Conservation (phyloP, 2,888 invertebrate genomes). For the Abscondita cerata region DNA sequence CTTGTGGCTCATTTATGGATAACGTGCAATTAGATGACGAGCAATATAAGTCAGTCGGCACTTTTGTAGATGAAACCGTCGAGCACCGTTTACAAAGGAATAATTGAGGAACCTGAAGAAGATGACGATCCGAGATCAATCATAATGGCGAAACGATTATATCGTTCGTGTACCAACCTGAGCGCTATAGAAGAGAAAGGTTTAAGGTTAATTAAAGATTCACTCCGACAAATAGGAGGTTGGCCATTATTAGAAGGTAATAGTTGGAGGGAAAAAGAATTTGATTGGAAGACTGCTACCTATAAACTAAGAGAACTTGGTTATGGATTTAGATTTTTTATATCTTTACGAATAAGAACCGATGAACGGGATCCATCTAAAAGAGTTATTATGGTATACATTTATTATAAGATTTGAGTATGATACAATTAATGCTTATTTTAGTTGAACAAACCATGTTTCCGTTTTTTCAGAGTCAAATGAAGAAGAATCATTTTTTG, state of each 20-base stretch:
- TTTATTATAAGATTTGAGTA: too few species aligned
- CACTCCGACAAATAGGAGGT: constrained; percentile 62
- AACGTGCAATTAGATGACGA: constrained; percentile 34
- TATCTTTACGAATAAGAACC: constrained; percentile 46
- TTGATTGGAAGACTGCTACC: constrained; percentile 52
- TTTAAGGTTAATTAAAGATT: constrained; percentile 49
- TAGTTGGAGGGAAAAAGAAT: constrained; percentile 57
- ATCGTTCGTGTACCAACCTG: constrained; percentile 53
- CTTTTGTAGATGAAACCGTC: constrained; percentile 29
- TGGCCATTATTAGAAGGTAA: constrained; percentile 65
- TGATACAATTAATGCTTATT: too few species aligned
- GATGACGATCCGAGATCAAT: constrained; percentile 37
- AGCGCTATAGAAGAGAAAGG: constrained; percentile 49
- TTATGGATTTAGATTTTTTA: constrained; percentile 52
- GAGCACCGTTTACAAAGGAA: constrained; percentile 39
- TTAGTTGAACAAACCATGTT: constrained; percentile 8
- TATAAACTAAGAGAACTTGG: constrained; percentile 51
- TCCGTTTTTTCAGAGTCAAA: not conserved
- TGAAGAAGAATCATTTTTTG: constrained; percentile 18
- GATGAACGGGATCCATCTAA: constrained; percentile 46
- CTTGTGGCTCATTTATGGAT: constrained; percentile 40
- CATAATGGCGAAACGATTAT: constrained; percentile 40
- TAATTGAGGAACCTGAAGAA: constrained; percentile 40
- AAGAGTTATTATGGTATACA: constrained; percentile 51
- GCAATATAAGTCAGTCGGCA: constrained; percentile 27